Evolutionary conservation across 2,113 vertebrate species (phyloP).

Genomic region (Pelobates fuscus): DNA sequence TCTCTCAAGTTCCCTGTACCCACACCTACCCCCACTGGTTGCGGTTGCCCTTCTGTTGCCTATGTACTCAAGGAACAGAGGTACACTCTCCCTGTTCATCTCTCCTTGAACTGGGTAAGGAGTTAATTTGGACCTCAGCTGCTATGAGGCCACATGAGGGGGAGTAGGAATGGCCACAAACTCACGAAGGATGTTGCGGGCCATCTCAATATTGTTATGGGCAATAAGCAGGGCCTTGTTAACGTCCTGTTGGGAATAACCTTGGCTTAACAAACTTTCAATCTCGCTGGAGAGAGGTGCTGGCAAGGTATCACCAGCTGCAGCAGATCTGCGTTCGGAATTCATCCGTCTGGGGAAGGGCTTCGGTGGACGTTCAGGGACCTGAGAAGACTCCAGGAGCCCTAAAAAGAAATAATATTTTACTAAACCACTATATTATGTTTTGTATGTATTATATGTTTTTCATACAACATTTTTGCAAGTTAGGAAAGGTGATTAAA

Average conservation of each 20-base stretch:
- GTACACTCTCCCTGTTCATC: not conserved
- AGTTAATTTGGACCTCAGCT: constrained; percentile 49
- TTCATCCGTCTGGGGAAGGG: constrained; percentile 91
- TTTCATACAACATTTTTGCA: no score
- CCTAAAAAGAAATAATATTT: constrained; percentile 69
- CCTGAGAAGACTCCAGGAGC: constrained; percentile 76
- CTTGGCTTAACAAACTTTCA: constrained; percentile 91
- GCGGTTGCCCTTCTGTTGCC: constrained; percentile 19
- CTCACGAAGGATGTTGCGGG: constrained; percentile 95
- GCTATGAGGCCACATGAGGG: constrained; percentile 92
- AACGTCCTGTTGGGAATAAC: constrained; percentile 98
- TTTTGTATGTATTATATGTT: not conserved
- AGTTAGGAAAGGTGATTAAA: not conserved
- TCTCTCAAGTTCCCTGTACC: constrained; percentile 14
- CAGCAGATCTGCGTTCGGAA: constrained; percentile 82
- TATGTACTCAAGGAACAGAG: constrained; percentile 14
- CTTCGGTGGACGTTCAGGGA: constrained; percentile 91
- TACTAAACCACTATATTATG: no score
- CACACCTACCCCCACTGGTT: constrained; percentile 49
- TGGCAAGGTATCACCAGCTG: not conserved
- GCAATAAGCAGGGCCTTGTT: constrained; percentile 97
- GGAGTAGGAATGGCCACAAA: constrained; percentile 92
- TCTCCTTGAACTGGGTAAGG: constrained; percentile 7
- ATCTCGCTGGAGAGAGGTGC: constrained; percentile 87
- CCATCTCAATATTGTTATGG: constrained; percentile 99